Evolutionary conservation across 2,797 vertebrate genomes (phyloP), one percentile per base, ranked within the genome.

Genomic region (Arvicola amphibius): DNA sequence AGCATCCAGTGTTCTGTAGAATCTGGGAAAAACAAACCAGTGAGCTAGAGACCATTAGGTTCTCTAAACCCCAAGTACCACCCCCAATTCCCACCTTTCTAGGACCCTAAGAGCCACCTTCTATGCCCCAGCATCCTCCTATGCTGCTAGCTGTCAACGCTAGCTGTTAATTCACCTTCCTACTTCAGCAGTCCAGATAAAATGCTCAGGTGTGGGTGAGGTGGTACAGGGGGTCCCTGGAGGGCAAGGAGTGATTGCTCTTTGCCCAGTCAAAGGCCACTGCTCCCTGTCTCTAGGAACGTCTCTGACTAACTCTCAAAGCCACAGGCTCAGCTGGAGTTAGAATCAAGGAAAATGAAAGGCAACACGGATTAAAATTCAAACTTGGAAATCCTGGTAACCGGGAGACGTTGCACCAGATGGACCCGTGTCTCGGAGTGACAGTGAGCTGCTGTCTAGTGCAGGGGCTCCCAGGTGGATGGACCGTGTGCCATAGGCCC

Each of bases 381-480:
- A 93, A 65, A 88, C 43, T 46, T 79, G 85, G 92, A 96, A 86
- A 63, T 40, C 73, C 94, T 79, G 61, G 94, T 69, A 80, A 67
- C 87, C 29, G 37, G 92, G 95, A 95, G 97, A 91, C 91, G 2
- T 1, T 46, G 97, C n/a, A 53, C 59, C 96, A 95, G 96, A 85
- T 94, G 96, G 97, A 92, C 94, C 85, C 11, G 5, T 51, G 69
- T 94, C 88, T 90, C 34, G 53, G 51, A 65, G 91, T 92, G 94
- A 86, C 83, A 85, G 76, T 46, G 89, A 83, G 29, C 87, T 76
- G 84, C 92, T 63, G 96, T 93, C 97, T 93, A 80, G 46, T 78
- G 95, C 13, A 4, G 84, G 69, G n/a, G 51, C 77, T 51, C 92
- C 96, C 94, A 94, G 96, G 95, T 92, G 92, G 96, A 87, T 4